Base-by-base conservation (phyloP, 2,113 vertebrate genomes). In the Proteles cristata region DNA sequence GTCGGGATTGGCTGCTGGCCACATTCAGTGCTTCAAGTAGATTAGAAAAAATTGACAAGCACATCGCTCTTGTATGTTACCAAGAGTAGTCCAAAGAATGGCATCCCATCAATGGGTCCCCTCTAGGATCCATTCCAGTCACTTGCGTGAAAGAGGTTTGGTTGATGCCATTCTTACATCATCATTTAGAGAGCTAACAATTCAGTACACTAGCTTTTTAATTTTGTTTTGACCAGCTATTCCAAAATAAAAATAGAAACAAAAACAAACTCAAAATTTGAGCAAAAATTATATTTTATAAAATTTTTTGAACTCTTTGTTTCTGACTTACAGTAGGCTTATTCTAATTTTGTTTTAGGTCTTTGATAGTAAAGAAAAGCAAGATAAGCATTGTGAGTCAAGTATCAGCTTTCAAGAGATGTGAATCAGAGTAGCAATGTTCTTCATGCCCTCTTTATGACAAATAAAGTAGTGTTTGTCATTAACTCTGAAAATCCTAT, bases 271-370 rank as follows among this genome's bases (percentile, higher is more conserved):
- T 69, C 35, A 87, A 83, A 68, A 53, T 95, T 50, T 95, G 53
- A 61, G 21, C 43, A 86, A 93, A 97, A 71, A 19, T 28, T 76
- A 8, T 48, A 31, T 19, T 80, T 93, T 71, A 68, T 28, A 87
- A 80, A 95, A 73, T 63, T 61, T 86, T 11, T 86, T 11, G 58
- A 25, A 43, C 76, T 85, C 10, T 93, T 93, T 80, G 8, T 86
- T 92, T 96, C 58, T 94, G 35, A 90, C 11, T 88, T 84, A 81
- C 4, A 43, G 23, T 53, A 92, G 33, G 11, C 79, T 93, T 84
- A 39, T 66, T 58, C 23, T 55, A 63, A 77, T 45, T 39, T 97
- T 87, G 39, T 39, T 48, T 77, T 66, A 86, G 45, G 12, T 76
- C 31, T 15, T 74, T 88, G 33, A 58, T 15, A 86, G 77, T 85